Evolutionary conservation across 1,140 invertebrate genomes (phyloP), one percentile per base, ranked within the genome.

Genomic region (Dreissena rostriformis): DNA sequence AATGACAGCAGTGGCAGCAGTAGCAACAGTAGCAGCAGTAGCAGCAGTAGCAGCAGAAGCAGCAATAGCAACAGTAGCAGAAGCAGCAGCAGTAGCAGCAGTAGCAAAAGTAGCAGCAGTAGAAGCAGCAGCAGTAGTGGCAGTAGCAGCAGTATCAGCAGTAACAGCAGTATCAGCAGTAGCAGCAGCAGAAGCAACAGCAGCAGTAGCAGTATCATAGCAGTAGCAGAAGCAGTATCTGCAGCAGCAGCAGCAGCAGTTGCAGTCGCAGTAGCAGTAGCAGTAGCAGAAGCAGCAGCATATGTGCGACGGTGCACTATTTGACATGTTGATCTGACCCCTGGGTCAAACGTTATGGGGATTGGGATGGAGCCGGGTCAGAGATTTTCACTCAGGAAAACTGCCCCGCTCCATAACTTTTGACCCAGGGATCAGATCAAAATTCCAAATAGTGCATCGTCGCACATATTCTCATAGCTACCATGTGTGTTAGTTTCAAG

Each of bases 121-220:
- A 78, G 82, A 61, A 80, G 57, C 53, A 72, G 66, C 51, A 71
- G 73, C 6, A 84, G 72, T 26, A 77, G 73, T 15, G 68, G 82
- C 28, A 67, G 73, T 22, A 78, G 82, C 55, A 55, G 39, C 12
- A 72, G 66, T 39, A 63, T 39, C 19, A 84, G 82, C 55, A 75
- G 61, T 67, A 84, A 51, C 53, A 67, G 65, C 57, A 84, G 74
- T 52, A 75, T 52, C 72, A 81, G 79, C 72, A 81, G 68, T 57
- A 61, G 79, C 53, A 28, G 79, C 63, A 71, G 68, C 72, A 55
- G 79, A 63, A 72, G 55, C 72, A 81, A 67, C 61, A 68, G 66
- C 57, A 72, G 67, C 28, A 72, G 39, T 72, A 72, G 52, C 29
- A 70, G 71, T 67, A 75, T 49, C 52, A 55, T 65, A 65, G 79